Conservation (phyloP, 2,797 vertebrate genomes). For the Pristis pectinata region DNA sequence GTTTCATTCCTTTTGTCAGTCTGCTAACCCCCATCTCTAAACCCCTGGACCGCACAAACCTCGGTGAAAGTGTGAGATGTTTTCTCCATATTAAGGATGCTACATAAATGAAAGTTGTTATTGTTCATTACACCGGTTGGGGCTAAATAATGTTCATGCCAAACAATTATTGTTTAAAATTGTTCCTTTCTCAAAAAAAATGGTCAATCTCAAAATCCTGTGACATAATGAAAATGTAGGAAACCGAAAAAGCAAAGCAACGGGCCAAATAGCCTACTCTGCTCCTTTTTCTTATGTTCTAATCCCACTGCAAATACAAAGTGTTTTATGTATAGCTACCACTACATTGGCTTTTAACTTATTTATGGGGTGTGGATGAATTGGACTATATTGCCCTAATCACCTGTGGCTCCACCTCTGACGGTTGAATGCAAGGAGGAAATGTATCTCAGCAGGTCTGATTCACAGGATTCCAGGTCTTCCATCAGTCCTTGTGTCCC, state of each 20-base stretch:
- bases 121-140: no score
- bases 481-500: not conserved
- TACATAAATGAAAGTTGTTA: no score
- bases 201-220: not conserved
- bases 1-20: no score
- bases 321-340: not conserved
- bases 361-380: not conserved
- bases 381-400: not conserved
- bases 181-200: not conserved
- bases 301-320: not conserved
- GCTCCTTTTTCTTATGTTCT: not conserved
- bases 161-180: not conserved
- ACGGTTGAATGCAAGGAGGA: not conserved
- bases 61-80: no score
- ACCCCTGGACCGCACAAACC: no score
- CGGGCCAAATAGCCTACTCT: no score
- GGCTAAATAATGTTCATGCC: not conserved
- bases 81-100: no score
- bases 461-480: not conserved
- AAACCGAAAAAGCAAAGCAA: not conserved
- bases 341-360: not conserved
- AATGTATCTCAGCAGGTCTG: not conserved
- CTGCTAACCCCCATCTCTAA: no score
- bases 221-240: not conserved
- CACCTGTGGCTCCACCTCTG: not conserved